Conservation (phyloP, 2,888 invertebrate species). For the Ormyrus labotus region DNA sequence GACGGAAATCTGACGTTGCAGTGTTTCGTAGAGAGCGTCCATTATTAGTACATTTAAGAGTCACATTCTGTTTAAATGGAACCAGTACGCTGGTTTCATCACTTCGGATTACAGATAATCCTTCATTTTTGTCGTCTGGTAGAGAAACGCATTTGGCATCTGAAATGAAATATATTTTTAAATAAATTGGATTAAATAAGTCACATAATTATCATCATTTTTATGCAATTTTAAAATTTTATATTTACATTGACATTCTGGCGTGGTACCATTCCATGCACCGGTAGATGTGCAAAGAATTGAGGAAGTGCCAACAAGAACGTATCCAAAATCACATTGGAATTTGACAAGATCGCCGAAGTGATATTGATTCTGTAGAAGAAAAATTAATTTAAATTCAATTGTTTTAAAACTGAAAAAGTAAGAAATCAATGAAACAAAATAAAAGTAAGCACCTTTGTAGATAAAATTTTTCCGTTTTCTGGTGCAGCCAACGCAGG, state of each 20-base stretch:
- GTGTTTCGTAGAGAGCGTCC: slow-evolving; percentile 89
- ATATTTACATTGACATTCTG: slow-evolving; percentile 93
- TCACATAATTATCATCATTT: neutral
- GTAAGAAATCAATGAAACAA: neutral
- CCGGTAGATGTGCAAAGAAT: slow-evolving; percentile 93
- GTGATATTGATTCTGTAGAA: slow-evolving; percentile 83
- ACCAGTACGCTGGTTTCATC: slow-evolving; percentile 90
- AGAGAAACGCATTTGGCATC: slow-evolving; percentile 94
- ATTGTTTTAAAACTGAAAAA: neutral
- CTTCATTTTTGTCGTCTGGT: slow-evolving; percentile 92
- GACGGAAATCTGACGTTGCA: slow-evolving; percentile 89
- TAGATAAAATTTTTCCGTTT: slow-evolving; percentile 89
- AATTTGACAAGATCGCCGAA: slow-evolving; percentile 93
- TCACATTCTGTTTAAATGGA: slow-evolving; percentile 93
- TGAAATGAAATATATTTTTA: slow-evolving; percentile 70
- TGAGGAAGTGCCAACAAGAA: slow-evolving; percentile 91
- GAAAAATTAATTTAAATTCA: slow-evolving; percentile 29
- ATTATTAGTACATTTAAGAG: slow-evolving; percentile 86
- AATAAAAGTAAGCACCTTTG: slow-evolving; percentile 77
- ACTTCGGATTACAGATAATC: slow-evolving; percentile 85
- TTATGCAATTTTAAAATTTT: neutral
- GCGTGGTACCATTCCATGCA: slow-evolving; percentile 94
- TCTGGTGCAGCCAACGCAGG: slow-evolving; percentile 86
- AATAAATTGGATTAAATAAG: slow-evolving; percentile 3
- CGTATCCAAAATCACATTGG: slow-evolving; percentile 96